Evolutionary conservation across 2,797 vertebrate species (phyloP), one percentile per base, ranked within the genome.

Genomic region (Hoplostethus atlanticus): DNA sequence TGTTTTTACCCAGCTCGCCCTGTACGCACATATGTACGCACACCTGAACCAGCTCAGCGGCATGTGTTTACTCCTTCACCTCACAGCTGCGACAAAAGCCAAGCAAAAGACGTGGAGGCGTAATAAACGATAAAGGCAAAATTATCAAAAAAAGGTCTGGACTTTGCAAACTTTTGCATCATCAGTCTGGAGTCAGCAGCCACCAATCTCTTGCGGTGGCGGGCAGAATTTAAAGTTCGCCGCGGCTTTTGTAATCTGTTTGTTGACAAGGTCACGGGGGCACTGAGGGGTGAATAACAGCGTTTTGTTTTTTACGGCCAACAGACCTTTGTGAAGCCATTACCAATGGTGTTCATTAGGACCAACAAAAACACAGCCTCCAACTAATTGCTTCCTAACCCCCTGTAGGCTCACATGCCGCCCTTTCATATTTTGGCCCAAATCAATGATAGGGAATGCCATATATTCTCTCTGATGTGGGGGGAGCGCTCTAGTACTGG

Each of bases 301-400:
- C 7, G 64, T 78, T 81, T 89, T 87, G 81, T 89, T 17, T 76
- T 86, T 81, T 77, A 67, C 78, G 65, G 71, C 71, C 84, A 91
- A 86, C 70, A 77, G 31, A 75, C 53, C 51, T 85, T 91, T 90
- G 79, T 87, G 79, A 76, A 46, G 51, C 63, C 77, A 90, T 87
- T 84, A 84, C 79, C 78, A 65, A 38, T 65, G 69, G 74, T 79
- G 83, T 91, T 89, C 88, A 91, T 91, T 85, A 85, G 73, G 63
- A 83, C 68, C 61, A 88, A 89, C 84, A 82, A 83, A 91, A 89
- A 83, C 68, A 73, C 64, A 21, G 62, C 50, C 59, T 56, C 62
- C 50, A 70, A 72, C 65, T 81, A 82, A 83, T 69, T 80, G 77
- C 79, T 79, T 82, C 75, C 75, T 84, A 55, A 73, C 76, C 60